Percentiles rank a stretch among this genome's conserved stretches.
Evolutionary conservation across 2,797 vertebrate species (phyloP).

Genomic region (Dicrostonyx torquatus): DNA sequence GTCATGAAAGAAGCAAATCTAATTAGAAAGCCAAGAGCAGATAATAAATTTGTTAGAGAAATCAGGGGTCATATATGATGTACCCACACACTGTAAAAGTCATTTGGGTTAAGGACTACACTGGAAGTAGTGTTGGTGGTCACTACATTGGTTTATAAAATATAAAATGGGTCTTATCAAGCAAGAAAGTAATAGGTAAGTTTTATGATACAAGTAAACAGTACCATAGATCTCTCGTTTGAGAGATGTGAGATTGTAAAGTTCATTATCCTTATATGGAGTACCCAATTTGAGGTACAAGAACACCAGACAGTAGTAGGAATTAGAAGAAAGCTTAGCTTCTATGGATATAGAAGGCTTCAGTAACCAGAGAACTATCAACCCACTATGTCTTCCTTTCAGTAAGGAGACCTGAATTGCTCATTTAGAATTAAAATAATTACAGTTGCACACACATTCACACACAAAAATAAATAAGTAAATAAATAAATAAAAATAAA

Average conservation of each 20-base stretch:
- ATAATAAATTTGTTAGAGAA: neutral
- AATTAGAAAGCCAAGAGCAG: neutral
- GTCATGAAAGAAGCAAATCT: neutral
- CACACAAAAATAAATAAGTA: neutral
- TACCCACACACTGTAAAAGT: neutral
- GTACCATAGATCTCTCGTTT: neutral
- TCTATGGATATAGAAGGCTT: neutral
- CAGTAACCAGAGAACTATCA: neutral
- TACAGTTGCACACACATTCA: neutral
- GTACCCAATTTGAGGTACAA: neutral
- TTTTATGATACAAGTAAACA: neutral
- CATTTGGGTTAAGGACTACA: neutral
- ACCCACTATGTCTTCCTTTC: neutral
- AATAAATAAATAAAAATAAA: too few relatives aligned
- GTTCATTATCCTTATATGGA: neutral
- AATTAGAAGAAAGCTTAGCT: neutral
- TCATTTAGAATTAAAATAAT: neutral
- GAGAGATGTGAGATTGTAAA: neutral
- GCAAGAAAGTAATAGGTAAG: neutral
- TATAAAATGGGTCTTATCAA: neutral
- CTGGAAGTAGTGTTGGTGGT: neutral
- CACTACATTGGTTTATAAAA: neutral
- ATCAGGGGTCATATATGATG: neutral
- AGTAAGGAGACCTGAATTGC: neutral
- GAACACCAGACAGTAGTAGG: neutral